Percentiles rank a stretch among this genome's conserved stretches.
Evolutionary conservation across 2,113 vertebrate genomes (phyloP).

Genomic region (Herpetotheres cachinnans): DNA sequence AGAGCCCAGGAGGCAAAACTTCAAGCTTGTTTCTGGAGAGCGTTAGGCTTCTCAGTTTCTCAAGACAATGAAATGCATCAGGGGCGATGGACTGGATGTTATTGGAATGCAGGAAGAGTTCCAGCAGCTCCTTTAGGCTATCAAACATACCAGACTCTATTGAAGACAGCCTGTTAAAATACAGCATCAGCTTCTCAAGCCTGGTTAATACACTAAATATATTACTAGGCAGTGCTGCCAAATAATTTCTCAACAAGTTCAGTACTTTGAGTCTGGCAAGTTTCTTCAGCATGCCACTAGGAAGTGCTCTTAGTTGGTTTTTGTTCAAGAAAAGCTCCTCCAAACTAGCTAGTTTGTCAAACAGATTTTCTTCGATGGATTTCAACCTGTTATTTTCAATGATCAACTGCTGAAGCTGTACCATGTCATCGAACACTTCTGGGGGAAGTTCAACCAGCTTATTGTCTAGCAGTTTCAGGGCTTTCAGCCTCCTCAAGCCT

Average conservation of each 20-base stretch:
- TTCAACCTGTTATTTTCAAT: slow-evolving; percentile 76
- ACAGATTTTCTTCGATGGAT: slow-evolving; percentile 59
- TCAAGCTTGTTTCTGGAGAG: slow-evolving; percentile 80
- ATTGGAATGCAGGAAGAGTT: slow-evolving; percentile 79
- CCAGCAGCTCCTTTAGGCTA: slow-evolving; percentile 71
- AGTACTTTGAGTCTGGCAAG: slow-evolving; percentile 74
- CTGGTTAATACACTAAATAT: slow-evolving; percentile 74
- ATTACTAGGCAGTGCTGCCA: slow-evolving; percentile 73
- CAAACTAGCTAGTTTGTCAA: slow-evolving; percentile 72
- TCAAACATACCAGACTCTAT: slow-evolving; percentile 75
- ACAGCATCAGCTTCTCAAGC: slow-evolving; percentile 74
- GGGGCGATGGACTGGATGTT: slow-evolving; percentile 72
- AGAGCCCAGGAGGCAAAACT: slow-evolving; percentile 76
- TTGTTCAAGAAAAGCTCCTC: slow-evolving; percentile 74
- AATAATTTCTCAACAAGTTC: slow-evolving; percentile 80
- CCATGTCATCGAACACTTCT: slow-evolving; percentile 71
- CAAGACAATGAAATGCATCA: slow-evolving; percentile 76
- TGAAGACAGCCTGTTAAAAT: slow-evolving; percentile 74
- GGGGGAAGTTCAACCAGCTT: slow-evolving; percentile 71
- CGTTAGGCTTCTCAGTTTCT: slow-evolving; percentile 68
- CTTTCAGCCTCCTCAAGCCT: slow-evolving; percentile 71
- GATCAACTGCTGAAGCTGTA: slow-evolving; percentile 74
- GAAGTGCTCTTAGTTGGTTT: slow-evolving; percentile 73
- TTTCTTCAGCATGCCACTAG: slow-evolving; percentile 64
- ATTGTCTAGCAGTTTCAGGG: slow-evolving; percentile 78